phyloP scores from a whole-genome alignment of 2,113 vertebrate species.

The Mustela nigripes region DNA sequence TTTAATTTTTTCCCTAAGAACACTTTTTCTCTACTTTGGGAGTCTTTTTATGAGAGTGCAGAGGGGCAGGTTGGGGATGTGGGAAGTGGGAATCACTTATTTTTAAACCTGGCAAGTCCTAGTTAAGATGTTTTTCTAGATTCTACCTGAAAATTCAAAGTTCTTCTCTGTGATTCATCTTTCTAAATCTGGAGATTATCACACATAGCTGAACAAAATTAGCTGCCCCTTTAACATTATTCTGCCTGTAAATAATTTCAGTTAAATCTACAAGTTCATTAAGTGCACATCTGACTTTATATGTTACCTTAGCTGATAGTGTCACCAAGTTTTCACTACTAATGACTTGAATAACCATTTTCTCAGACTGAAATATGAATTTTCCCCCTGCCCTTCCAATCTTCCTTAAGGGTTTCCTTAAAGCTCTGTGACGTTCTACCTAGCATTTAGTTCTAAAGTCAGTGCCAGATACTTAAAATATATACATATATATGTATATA shows the following conservation, averaged over 20 bases:
- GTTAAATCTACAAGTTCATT: background rate
- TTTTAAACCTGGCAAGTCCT: background rate
- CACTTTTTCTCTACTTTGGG: background rate
- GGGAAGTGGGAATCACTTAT: background rate
- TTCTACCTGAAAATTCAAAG: background rate
- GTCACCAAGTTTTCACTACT: background rate
- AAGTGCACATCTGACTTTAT: background rate
- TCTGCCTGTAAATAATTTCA: background rate
- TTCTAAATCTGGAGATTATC: background rate
- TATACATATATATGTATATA: too few relatives aligned
- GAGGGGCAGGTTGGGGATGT: background rate
- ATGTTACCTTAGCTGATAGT: background rate
- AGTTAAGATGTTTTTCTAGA: background rate
- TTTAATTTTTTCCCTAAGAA: background rate
- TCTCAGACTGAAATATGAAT: background rate
- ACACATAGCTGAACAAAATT: background rate
- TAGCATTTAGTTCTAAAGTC: background rate
- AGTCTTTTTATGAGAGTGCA: background rate
- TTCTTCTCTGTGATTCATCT: background rate
- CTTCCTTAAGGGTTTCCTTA: background rate
- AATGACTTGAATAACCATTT: background rate
- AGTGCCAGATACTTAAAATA: background rate
- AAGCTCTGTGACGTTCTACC: background rate
- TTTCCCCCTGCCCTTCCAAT: background rate
- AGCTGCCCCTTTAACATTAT: background rate